Evolutionary conservation across 2,888 invertebrate genomes (phyloP).

Genomic region (Vandiemenella viatica): DNA sequence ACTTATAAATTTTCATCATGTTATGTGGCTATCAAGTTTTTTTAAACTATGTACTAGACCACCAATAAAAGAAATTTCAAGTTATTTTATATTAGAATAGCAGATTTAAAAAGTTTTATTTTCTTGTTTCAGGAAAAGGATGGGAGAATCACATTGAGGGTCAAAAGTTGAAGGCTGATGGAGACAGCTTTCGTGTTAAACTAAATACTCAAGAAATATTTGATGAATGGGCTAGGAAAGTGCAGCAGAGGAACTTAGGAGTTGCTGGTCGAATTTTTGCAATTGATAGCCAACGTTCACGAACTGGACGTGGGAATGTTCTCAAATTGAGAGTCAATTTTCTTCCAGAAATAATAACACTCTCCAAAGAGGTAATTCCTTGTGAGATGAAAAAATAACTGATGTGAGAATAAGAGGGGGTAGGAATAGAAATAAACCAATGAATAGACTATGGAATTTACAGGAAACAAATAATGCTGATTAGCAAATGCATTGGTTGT

Average conservation of each 20-base stretch:
- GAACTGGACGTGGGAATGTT: slow-evolving; percentile 66
- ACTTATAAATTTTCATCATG: too few relatives aligned
- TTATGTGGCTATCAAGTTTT: too few relatives aligned
- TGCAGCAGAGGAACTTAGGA: slow-evolving; percentile 85
- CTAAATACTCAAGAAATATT: slow-evolving; percentile 94
- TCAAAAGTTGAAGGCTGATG: slow-evolving; percentile 90
- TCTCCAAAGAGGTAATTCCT: slow-evolving; percentile 76
- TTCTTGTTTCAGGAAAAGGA: slow-evolving; percentile 54
- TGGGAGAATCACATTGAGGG: slow-evolving; percentile 99
- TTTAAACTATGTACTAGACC: too few relatives aligned
- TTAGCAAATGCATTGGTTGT: too few relatives aligned
- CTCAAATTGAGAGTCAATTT: slow-evolving; percentile 85
- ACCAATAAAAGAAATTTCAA: too few relatives aligned
- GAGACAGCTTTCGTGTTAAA: slow-evolving; percentile 92
- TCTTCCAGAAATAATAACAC: slow-evolving; percentile 90
- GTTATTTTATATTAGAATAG: background rate
- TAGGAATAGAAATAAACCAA: too few relatives aligned
- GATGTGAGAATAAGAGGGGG: too few relatives aligned
- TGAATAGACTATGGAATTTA: too few relatives aligned
- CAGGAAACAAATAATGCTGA: too few relatives aligned
- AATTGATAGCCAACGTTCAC: slow-evolving; percentile 53
- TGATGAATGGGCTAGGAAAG: slow-evolving; percentile 92
- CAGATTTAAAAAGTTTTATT: background rate
- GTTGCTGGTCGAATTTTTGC: slow-evolving; percentile 89
- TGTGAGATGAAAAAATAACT: too few relatives aligned